These are phyloP conservation scores for Drosophila formosana DNA, from an alignment of 2,888 invertebrate genomes.

Conservation along the genomic window DNA sequence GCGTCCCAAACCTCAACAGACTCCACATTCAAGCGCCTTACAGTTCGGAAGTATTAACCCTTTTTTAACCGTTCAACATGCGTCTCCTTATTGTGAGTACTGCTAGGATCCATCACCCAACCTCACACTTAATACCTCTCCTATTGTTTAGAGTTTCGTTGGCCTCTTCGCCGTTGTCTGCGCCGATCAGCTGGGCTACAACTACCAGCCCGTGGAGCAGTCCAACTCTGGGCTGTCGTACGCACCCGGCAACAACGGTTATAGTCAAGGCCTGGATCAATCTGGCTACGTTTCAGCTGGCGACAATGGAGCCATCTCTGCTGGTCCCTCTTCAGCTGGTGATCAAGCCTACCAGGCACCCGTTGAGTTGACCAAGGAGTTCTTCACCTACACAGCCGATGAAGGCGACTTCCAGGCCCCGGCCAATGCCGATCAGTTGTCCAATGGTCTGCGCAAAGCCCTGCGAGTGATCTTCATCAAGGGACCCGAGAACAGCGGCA, in stretches of 20 bases:
- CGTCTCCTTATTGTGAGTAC: slow-evolving; percentile 73
- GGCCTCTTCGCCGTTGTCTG: slow-evolving; percentile 66
- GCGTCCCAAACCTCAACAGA: slow-evolving; percentile 52
- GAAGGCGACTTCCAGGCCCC: slow-evolving; percentile 77
- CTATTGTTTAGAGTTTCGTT: slow-evolving; percentile 25
- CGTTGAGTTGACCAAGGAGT: slow-evolving; percentile 79
- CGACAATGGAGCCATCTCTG: slow-evolving; percentile 4
- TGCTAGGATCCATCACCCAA: background rate
- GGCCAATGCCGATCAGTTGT: slow-evolving; percentile 57
- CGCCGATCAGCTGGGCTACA: slow-evolving; percentile 71
- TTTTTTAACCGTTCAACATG: slow-evolving; percentile 53
- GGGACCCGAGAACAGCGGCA: slow-evolving; percentile 81
- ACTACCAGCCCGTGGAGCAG: slow-evolving; percentile 71
- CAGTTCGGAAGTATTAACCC: slow-evolving; percentile 54
- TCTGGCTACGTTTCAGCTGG: slow-evolving; percentile 41
- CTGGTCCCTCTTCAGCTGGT: background rate
- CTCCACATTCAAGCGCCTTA: slow-evolving; percentile 49
- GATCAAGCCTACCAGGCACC: slow-evolving; percentile 53
- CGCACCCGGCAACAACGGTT: slow-evolving; percentile 29
- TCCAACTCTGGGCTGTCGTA: slow-evolving; percentile 47
- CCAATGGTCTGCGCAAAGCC: slow-evolving; percentile 63
- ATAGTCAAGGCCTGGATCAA: slow-evolving; percentile 37
- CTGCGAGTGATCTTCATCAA: slow-evolving; percentile 84
- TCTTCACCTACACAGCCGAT: slow-evolving; percentile 79
- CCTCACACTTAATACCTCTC: background rate